Evolutionary conservation across 1,140 invertebrate genomes (phyloP).

Genomic region (Caenorhabditis remanei): DNA sequence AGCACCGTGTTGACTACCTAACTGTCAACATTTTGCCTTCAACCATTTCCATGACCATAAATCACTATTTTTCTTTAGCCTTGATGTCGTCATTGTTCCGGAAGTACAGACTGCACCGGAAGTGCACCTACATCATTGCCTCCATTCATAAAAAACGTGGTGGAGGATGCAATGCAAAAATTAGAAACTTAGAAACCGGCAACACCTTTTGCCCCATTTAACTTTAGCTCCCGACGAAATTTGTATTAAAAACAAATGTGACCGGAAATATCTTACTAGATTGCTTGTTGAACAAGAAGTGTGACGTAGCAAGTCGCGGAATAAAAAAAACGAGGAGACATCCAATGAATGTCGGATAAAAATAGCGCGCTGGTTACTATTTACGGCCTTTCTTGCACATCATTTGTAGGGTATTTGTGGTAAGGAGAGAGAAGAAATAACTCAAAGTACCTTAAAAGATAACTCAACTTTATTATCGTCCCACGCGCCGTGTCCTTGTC

Average conservation of each 20-base stretch:
- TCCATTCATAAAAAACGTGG: neutral
- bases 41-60: neutral
- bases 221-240: neutral
- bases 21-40: too few species aligned
- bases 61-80: neutral
- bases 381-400: slow-evolving; percentile 26
- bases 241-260: slow-evolving; percentile 23
- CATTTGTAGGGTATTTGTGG: slow-evolving; percentile 6
- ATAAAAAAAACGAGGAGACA: neutral
- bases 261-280: slow-evolving; percentile 8
- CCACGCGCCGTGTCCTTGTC: slow-evolving; percentile 4
- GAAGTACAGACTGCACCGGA: slow-evolving; percentile 45
- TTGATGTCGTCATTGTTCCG: slow-evolving; percentile 32
- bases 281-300: slow-evolving; percentile 46
- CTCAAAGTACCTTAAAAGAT: neutral
- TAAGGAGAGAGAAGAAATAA: neutral
- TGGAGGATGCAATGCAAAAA: neutral
- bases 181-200: neutral
- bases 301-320: slow-evolving; percentile 21
- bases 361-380: slow-evolving; percentile 30
- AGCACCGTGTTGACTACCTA: too few species aligned
- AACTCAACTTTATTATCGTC: slow-evolving; percentile 48
- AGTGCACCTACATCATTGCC: neutral
- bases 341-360: slow-evolving; percentile 10
- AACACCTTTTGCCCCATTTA: neutral